phyloP scores from a whole-genome alignment of 92 coral and sea anemone species.

The Parazoanthus darwini region DNA sequence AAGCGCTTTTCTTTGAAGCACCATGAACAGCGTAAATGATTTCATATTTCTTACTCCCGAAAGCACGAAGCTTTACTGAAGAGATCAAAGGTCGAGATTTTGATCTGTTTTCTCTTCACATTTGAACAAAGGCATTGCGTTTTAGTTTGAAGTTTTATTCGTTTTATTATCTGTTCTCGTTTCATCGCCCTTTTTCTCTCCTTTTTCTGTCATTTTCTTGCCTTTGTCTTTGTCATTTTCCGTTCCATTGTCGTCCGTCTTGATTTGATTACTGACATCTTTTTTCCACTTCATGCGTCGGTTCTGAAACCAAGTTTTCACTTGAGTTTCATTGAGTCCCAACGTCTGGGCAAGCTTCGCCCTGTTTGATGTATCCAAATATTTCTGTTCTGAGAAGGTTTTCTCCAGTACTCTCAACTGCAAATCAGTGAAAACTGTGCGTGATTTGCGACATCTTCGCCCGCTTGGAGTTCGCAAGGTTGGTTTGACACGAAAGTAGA shows the following conservation, averaged over 20 bases:
- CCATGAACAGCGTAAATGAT: background rate
- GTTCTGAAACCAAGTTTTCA: conserved; percentile 99
- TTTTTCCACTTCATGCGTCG: conserved; percentile 98
- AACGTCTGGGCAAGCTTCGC: conserved; percentile 92
- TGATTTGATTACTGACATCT: conserved; percentile 52
- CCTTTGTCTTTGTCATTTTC: conserved; percentile 35
- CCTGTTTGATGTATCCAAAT: conserved; percentile 93
- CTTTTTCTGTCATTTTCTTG: conserved; percentile 1
- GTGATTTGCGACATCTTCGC: conserved; percentile 91
- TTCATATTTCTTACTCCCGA: background rate
- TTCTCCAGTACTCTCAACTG: conserved; percentile 94
- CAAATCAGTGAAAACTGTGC: conserved; percentile 97
- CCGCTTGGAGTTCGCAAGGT: conserved; percentile 94
- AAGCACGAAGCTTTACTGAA: conserved; percentile 2
- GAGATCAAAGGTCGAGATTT: conserved; percentile 6
- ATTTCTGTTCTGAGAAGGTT: conserved; percentile 93
- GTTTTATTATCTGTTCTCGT: conserved; percentile 15
- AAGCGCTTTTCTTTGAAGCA: conserved; percentile 28
- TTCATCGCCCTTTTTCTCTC: conserved; percentile 13
- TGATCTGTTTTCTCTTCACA: conserved; percentile 7
- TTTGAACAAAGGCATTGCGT: background rate
- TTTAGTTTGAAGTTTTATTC: conserved; percentile 7
- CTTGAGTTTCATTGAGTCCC: conserved; percentile 96
- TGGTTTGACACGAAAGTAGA: conserved; percentile 98
- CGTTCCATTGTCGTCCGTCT: background rate